Conservation (phyloP, 2,888 invertebrate genomes). For the Magallana nippona region DNA sequence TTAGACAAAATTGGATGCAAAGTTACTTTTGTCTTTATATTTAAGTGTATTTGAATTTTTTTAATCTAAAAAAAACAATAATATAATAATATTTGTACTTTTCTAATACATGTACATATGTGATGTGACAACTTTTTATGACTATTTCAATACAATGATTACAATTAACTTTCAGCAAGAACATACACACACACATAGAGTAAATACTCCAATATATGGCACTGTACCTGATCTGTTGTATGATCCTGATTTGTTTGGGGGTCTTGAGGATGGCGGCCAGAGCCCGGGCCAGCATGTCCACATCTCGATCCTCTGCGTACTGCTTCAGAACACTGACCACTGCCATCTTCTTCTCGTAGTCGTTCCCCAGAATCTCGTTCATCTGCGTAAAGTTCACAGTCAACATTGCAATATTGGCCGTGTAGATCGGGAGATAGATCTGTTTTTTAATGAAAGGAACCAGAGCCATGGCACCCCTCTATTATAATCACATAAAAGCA, state of each 20-base stretch:
- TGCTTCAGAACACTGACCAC: constrained; percentile 77
- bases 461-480: constrained; percentile 51
- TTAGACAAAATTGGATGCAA: no score
- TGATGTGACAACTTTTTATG: no score
- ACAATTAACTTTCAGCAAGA: not conserved
- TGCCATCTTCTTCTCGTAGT: constrained; percentile 75
- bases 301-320: constrained; percentile 77
- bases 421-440: constrained; percentile 60
- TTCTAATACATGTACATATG: no score
- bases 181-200: not conserved
- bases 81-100: no score
- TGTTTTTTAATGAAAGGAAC: constrained; percentile 54
- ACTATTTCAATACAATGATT: no score
- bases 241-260: constrained; percentile 65
- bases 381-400: constrained; percentile 69
- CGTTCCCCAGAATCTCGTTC: constrained; percentile 70
- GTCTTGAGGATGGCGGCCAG: constrained; percentile 68
- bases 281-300: constrained; percentile 70
- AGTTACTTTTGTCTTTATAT: no score
- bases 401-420: constrained; percentile 59
- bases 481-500: not conserved
- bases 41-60: no score
- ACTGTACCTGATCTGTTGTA: constrained; percentile 70
- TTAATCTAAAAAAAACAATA: no score
- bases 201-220: not conserved